Percentiles rank a stretch among this genome's conserved stretches.
Conservation (phyloP, 2,888 invertebrate genomes). For the Acanthopleura granulata region DNA sequence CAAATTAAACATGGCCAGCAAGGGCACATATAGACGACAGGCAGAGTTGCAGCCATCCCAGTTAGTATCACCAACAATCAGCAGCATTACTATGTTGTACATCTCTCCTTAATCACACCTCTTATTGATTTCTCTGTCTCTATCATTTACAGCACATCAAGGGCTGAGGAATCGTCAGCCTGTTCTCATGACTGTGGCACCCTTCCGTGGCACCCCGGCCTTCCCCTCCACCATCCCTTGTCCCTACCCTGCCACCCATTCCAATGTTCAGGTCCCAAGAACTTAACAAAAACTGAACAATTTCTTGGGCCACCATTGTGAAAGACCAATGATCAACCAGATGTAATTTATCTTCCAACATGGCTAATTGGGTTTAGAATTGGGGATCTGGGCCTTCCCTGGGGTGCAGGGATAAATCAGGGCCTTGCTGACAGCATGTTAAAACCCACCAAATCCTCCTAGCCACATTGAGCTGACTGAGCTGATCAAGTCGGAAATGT, state of each 20-base stretch:
- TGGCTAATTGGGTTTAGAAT: conserved; percentile 18
- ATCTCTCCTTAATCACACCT: background rate
- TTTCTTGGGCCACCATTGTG: background rate
- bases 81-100: background rate
- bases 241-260: background rate
- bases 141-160: background rate
- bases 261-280: background rate
- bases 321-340: background rate
- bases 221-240: too few species aligned
- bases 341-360: conserved; percentile 4
- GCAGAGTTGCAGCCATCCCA: background rate
- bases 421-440: conserved; percentile 9
- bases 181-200: too few species aligned
- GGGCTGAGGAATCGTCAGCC: too few species aligned
- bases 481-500: background rate
- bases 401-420: conserved; percentile 3
- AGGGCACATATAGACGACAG: too few species aligned
- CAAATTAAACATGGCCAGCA: too few species aligned
- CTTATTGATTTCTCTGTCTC: conserved; percentile 4
- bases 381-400: conserved; percentile 6
- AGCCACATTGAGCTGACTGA: background rate
- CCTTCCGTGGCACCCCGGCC: too few species aligned
- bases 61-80: background rate
- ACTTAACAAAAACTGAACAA: background rate
- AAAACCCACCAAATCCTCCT: conserved; percentile 7